phyloP scores from a whole-genome alignment of 2,113 vertebrate species.

The Stigmatopora nigra region DNA sequence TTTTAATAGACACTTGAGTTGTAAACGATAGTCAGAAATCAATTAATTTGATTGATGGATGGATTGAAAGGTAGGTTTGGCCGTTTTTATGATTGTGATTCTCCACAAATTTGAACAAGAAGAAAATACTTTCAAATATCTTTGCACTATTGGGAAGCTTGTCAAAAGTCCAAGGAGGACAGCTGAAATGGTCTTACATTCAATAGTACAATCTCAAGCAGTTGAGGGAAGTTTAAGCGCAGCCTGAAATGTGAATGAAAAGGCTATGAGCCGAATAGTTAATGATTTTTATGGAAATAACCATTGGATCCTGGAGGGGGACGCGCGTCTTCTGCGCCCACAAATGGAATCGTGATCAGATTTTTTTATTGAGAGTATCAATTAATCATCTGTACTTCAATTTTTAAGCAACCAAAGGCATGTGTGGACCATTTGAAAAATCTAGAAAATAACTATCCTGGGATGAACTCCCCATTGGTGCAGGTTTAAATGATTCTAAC shows the following conservation, averaged over 20 bases:
- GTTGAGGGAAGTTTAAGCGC: constrained; percentile 9
- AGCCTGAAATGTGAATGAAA: constrained; percentile 13
- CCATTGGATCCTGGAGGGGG: constrained; percentile 23
- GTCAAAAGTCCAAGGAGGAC: too few relatives aligned
- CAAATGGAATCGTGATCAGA: constrained; percentile 28
- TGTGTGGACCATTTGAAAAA: constrained; percentile 51
- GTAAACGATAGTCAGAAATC: not conserved
- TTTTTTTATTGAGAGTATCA: constrained; percentile 37
- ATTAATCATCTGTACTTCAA: constrained; percentile 52
- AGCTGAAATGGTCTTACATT: not conserved
- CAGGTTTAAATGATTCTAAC: constrained; percentile 31
- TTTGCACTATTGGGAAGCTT: too few relatives aligned
- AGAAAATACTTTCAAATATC: too few relatives aligned
- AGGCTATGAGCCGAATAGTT: constrained; percentile 1
- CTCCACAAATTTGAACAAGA: too few relatives aligned
- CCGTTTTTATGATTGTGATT: too few relatives aligned
- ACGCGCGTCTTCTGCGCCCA: not conserved
- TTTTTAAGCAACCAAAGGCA: constrained; percentile 46
- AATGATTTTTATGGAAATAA: constrained; percentile 27
- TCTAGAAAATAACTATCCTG: constrained; percentile 43
- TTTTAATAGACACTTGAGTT: not conserved
- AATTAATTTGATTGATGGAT: too few relatives aligned
- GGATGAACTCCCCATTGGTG: constrained; percentile 34
- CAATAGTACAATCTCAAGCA: not conserved
- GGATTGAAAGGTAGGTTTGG: too few relatives aligned